Evolutionary conservation across 2,888 invertebrate genomes (phyloP).

Genomic region (Ligdia adustata): DNA sequence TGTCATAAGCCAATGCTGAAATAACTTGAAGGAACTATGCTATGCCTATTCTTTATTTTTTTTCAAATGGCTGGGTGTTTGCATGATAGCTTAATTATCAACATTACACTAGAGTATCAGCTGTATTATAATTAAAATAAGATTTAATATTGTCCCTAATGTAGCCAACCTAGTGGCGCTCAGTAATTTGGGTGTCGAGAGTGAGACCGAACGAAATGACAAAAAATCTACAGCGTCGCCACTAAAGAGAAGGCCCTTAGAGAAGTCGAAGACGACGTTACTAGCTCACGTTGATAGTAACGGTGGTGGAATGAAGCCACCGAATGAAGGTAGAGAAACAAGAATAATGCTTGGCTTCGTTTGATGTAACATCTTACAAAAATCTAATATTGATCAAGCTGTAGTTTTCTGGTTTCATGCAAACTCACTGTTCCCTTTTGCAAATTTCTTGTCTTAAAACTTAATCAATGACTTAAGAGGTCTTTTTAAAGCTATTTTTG

Average conservation of each 20-base stretch:
- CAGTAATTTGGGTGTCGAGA: conserved; percentile 81
- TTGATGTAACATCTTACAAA: conserved; percentile 64
- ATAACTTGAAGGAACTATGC: conserved; percentile 12
- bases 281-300: conserved; percentile 77
- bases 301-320: conserved; percentile 76
- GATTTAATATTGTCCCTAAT: conserved; percentile 53
- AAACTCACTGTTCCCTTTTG: too few species aligned
- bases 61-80: conserved; percentile 69
- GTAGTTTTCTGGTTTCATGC: too few species aligned
- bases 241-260: conserved; percentile 73
- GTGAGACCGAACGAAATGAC: conserved; percentile 70
- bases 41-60: conserved; percentile 30
- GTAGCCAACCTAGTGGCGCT: conserved; percentile 82
- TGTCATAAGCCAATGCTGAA: too few species aligned
- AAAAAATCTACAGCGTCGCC: conserved; percentile 77
- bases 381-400: too few species aligned
- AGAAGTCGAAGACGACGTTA: conserved; percentile 81
- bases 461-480: too few species aligned
- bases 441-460: too few species aligned
- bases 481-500: too few species aligned
- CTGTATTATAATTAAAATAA: conserved; percentile 36
- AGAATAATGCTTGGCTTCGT: conserved; percentile 73
- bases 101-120: conserved; percentile 46
- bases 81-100: conserved; percentile 63
- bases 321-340: conserved; percentile 77